These are phyloP conservation scores for Pyrocephalus nanus DNA, from an alignment of 2,797 vertebrate genomes.

Conservation along the genomic window DNA sequence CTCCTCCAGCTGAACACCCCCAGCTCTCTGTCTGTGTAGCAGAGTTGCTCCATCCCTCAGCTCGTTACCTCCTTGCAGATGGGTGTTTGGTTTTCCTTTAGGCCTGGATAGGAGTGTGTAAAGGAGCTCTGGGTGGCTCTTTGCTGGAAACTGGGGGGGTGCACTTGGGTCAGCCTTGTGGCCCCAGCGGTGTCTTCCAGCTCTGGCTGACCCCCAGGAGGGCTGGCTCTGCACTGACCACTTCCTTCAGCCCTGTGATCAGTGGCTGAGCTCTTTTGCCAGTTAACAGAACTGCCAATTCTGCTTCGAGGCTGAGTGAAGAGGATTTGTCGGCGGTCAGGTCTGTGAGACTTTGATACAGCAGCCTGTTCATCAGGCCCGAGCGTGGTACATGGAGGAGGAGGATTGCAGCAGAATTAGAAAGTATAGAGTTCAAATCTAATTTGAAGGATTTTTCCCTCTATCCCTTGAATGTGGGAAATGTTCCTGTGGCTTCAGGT, in stretches of 20 bases:
- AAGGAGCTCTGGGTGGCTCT: background rate
- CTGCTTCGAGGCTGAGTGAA: background rate
- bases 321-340: conserved; percentile 17
- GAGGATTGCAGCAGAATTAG: conserved; percentile 28
- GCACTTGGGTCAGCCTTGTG: background rate
- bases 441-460: conserved; percentile 48
- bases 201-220: background rate
- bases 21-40: background rate
- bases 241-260: background rate
- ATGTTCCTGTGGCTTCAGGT: conserved; percentile 47
- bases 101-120: background rate
- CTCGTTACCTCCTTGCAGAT: background rate
- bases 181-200: background rate
- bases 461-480: conserved; percentile 41
- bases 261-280: background rate
- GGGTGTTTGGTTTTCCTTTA: background rate
- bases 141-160: background rate
- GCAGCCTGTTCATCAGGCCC: background rate
- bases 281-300: background rate
- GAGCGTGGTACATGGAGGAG: background rate
- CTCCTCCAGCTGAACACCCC: background rate
- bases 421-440: conserved; percentile 50
- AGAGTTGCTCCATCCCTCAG: background rate
- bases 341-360: conserved; percentile 43
- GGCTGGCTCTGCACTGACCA: background rate